These are phyloP conservation scores for Galemys pyrenaicus DNA, from an alignment of 2,113 vertebrate genomes.

Conservation along the genomic window DNA sequence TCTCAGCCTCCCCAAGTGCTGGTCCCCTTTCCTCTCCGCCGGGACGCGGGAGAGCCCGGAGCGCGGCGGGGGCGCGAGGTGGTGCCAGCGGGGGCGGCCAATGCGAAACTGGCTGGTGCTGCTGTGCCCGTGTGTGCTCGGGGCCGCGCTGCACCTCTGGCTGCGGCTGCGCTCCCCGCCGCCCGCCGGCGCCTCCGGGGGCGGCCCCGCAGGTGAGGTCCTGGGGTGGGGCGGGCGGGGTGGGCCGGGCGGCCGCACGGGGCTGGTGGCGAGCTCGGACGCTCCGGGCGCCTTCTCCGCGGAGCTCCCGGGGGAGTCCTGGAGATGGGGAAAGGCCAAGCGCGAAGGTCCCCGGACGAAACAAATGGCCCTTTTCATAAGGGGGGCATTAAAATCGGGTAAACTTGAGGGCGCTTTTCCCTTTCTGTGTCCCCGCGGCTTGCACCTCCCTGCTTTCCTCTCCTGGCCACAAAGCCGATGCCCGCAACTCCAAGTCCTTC, in stretches of 20 bases:
- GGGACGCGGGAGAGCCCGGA: conserved; percentile 68
- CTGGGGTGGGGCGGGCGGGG: neutral
- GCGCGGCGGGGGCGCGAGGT: conserved; percentile 72
- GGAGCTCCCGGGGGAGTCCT: neutral
- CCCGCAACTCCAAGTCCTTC: neutral
- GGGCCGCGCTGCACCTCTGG: conserved; percentile 94
- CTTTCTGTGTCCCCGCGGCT: neutral
- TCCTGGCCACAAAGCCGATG: accelerated
- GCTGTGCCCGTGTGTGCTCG: conserved; percentile 92
- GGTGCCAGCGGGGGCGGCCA: conserved; percentile 84
- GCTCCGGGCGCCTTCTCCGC: neutral
- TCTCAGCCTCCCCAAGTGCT: neutral
- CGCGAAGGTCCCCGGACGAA: neutral
- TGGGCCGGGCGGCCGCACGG: neutral
- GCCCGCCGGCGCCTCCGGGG: conserved; percentile 70
- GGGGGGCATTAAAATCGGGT: neutral
- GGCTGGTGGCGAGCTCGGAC: neutral
- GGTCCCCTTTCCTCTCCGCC: neutral
- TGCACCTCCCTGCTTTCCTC: neutral
- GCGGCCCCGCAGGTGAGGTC: conserved; percentile 54
- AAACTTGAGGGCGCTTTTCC: neutral
- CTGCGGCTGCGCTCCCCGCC: conserved; percentile 85
- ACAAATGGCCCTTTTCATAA: neutral
- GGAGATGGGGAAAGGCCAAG: neutral
- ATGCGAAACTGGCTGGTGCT: conserved; percentile 93